Evolutionary conservation across 2,888 invertebrate species (phyloP).

Genomic region (Calameuta idolon): DNA sequence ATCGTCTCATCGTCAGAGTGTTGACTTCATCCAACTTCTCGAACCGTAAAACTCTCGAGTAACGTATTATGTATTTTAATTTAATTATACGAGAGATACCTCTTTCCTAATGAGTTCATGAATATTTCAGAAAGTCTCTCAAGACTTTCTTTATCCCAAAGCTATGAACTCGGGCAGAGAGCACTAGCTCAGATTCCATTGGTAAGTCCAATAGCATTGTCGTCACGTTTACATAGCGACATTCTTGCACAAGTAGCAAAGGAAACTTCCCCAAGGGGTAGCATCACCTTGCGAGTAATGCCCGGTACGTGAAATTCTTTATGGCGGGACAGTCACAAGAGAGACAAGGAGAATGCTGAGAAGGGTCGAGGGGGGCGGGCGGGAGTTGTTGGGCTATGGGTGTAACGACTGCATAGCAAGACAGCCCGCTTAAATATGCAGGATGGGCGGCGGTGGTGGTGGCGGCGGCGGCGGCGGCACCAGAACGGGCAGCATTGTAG

Average conservation of each 20-base stretch:
- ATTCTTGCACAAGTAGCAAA: background rate
- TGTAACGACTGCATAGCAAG: constrained; percentile 62
- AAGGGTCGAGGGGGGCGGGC: constrained; percentile 20
- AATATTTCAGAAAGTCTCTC: background rate
- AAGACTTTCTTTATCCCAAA: background rate
- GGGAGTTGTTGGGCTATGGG: constrained; percentile 34
- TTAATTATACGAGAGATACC: background rate
- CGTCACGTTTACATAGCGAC: background rate
- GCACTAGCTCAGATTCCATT: background rate
- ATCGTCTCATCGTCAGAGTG: background rate
- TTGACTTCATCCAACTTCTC: background rate
- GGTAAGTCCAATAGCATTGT: background rate
- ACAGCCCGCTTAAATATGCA: constrained; percentile 67
- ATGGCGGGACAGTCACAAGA: constrained; percentile 20
- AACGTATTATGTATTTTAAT: background rate
- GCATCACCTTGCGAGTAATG: background rate
- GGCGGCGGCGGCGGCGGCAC: constrained; percentile 4
- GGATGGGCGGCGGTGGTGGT: constrained; percentile 61
- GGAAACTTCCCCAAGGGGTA: background rate
- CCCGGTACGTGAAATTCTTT: constrained; percentile 24
- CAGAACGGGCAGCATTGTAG: constrained; percentile 53
- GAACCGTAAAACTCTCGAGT: background rate
- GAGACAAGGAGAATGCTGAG: constrained; percentile 9
- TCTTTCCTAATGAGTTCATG: background rate
- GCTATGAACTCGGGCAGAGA: background rate